Base-by-base conservation (phyloP, 2,113 vertebrate genomes). In the Ursus arctos region DNA sequence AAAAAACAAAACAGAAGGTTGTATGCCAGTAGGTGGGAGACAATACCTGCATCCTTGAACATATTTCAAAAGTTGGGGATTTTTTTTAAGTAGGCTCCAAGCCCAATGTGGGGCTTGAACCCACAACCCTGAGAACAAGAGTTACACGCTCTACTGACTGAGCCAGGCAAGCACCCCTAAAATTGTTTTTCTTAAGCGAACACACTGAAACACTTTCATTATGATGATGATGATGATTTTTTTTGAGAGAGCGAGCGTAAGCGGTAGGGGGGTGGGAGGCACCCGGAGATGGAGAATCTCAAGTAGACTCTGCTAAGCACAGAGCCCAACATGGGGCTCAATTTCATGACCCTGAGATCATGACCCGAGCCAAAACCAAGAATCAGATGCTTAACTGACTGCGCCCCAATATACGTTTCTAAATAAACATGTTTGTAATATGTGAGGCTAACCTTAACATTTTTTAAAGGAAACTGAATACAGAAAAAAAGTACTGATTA, bases 381-480 rank as follows among this genome's bases (percentile, higher is more conserved):
- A 65, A 31, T 65, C 31, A 31, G 28, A 28, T 12, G 13, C 63
- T 65, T 65, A 33, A 65, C 28, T 2, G 13, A 33, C 63, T 33
- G 51, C 51, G 14, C 43, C 43, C 43, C 74, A 67, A 18, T 33
- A 47, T 77, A 77, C 8, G 67, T 7, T 51, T 55, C 65, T 36
- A 90, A 90, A 84, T 49, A 77, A 77, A 77, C 22, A 65, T 22
- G 31, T 36, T 91, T 85, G 7, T 67, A 91, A 57, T 77, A 49
- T 40, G 31, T 95, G 71, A 85, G 16, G 36, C 4, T 13, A 59
- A 79, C 71, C n/a, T 59, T 57, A 57, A 69, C 22, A 84, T 91
- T 67, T 77, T 77, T 71, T 36, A 77, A 84, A 91, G 51, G 59
- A 91, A 91, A 86, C 13, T 77, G 36, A 85, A 85, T 59, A 57